A percentile compares a stretch with the other conserved stretches of the same genome.
Evolutionary conservation across 92 coral and sea anemone genomes (phyloP).

Genomic region (Meandrina meandrites): DNA sequence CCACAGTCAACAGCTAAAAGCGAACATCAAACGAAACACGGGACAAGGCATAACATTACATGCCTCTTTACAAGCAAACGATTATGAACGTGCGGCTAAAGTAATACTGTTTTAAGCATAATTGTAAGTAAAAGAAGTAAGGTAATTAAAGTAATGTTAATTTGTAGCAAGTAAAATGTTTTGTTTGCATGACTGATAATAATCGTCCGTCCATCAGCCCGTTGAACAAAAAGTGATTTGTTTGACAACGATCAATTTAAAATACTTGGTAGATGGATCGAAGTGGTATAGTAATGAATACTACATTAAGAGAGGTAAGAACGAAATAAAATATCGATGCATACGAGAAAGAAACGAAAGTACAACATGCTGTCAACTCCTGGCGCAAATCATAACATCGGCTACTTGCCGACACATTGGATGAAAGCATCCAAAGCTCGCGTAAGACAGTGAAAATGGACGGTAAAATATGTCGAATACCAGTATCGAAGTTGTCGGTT

Average conservation of each 20-base stretch:
- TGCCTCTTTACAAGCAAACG: neutral
- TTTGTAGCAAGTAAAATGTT: neutral
- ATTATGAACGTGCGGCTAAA: neutral
- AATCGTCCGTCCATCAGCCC: neutral
- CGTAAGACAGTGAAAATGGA: neutral
- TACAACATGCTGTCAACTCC: neutral
- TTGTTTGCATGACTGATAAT: neutral
- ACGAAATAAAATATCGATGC: neutral
- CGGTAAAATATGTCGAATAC: neutral
- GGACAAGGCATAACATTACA: neutral
- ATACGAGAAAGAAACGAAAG: neutral
- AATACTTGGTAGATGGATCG: neutral
- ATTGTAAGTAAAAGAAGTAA: neutral
- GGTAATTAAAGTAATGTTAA: neutral
- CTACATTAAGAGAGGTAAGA: too few species aligned
- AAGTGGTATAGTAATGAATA: neutral
- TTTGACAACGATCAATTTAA: neutral
- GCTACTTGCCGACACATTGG: neutral
- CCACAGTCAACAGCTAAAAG: conserved; percentile 53
- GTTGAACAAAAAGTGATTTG: neutral
- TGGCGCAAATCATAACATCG: neutral
- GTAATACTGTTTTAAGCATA: neutral
- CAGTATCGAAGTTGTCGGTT: neutral
- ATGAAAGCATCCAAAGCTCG: neutral
- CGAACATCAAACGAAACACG: neutral